These are phyloP conservation scores for Aleiodes sp. DNA, from an alignment of 1,140 invertebrate species.

Conservation along the genomic window DNA sequence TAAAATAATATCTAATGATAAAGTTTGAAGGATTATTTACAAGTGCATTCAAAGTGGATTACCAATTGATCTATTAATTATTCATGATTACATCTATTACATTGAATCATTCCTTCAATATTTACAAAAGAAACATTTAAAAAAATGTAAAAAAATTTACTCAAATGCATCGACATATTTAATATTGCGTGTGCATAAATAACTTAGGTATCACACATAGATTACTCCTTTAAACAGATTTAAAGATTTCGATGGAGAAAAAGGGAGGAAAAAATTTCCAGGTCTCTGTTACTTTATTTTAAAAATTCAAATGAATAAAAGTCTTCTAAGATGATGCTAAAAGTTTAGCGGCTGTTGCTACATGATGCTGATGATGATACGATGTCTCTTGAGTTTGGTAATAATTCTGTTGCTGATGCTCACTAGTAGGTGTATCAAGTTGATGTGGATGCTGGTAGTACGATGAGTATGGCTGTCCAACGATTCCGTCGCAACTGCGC, in stretches of 20 bases:
- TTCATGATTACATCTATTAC: not conserved
- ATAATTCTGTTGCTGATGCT: constrained; percentile 60
- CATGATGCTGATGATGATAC: constrained; percentile 83
- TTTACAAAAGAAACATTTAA: constrained; percentile 20
- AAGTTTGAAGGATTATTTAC: constrained; percentile 14
- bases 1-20: constrained; percentile 19
- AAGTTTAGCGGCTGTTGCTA: constrained; percentile 80
- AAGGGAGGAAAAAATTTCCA: not conserved
- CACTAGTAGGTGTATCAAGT: constrained; percentile 53
- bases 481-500: constrained; percentile 59
- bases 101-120: constrained; percentile 13
- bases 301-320: constrained; percentile 15
- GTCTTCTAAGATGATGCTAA: constrained; percentile 77
- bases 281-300: not conserved
- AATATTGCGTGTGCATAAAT: constrained; percentile 29
- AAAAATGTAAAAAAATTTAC: constrained; percentile 4
- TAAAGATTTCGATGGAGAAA: constrained; percentile 16
- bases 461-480: constrained; percentile 59
- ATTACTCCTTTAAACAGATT: constrained; percentile 12
- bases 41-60: not conserved
- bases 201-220: constrained; percentile 40
- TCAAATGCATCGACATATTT: not conserved
- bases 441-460: constrained; percentile 65
- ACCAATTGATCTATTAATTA: not conserved
- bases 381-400: constrained; percentile 60